phyloP scores from a whole-genome alignment of 1,140 invertebrate genomes.

The Drosophila pectinifera region DNA sequence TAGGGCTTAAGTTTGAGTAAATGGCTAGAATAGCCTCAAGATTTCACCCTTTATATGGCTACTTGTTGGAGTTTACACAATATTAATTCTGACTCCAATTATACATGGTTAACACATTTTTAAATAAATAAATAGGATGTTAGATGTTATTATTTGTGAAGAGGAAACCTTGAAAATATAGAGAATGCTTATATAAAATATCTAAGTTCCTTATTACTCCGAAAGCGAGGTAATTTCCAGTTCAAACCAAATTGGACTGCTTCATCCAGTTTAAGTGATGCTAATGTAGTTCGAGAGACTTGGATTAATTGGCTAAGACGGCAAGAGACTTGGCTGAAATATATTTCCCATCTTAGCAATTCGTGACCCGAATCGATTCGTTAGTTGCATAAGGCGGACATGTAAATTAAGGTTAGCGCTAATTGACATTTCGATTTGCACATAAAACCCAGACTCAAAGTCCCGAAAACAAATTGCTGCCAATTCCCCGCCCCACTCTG shows the following conservation, averaged over 20 bases:
- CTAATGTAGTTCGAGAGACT: conserved; percentile 1
- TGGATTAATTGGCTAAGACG: background rate
- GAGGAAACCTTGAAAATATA: background rate
- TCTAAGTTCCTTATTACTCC: background rate
- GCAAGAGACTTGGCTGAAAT: background rate
- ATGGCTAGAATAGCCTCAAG: background rate
- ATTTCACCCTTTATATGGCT: background rate
- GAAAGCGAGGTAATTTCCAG: too few species aligned
- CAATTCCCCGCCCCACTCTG: conserved; percentile 21
- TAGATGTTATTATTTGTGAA: too few species aligned
- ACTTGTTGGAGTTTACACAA: background rate
- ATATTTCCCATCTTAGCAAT: conserved; percentile 22
- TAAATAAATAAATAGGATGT: background rate
- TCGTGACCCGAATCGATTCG: conserved; percentile 40
- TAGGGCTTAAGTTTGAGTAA: conserved; percentile 6
- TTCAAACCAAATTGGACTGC: background rate
- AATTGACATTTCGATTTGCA: conserved; percentile 61
- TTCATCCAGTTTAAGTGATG: background rate
- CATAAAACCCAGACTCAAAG: conserved; percentile 38
- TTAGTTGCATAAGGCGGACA: conserved; percentile 36
- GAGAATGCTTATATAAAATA: background rate
- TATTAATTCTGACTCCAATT: too few species aligned
- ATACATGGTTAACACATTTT: background rate
- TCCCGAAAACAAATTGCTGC: conserved; percentile 43
- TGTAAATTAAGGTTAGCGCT: conserved; percentile 57